phyloP scores from a whole-genome alignment of 2,113 vertebrate genomes.

The Ginglymostoma cirratum region DNA sequence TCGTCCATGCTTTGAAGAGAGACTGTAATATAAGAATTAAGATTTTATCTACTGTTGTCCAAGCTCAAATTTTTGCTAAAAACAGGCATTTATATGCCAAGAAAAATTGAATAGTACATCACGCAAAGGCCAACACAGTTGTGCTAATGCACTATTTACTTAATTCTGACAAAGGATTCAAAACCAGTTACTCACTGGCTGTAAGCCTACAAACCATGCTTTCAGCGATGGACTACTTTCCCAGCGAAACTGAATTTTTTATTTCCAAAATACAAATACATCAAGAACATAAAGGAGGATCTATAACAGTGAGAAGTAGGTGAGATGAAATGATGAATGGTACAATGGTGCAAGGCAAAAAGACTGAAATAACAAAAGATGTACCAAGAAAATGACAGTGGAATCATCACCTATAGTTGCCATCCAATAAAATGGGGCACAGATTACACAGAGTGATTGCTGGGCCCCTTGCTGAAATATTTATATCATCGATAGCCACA shows the following conservation, averaged over 20 bases:
- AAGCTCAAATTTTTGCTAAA: not conserved
- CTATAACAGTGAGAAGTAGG: too few species aligned
- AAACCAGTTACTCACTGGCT: not conserved
- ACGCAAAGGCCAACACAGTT: not conserved
- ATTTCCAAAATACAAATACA: too few species aligned
- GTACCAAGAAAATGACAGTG: too few species aligned
- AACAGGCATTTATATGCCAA: not conserved
- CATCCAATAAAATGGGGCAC: too few species aligned
- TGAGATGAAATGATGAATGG: too few species aligned
- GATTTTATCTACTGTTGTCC: not conserved
- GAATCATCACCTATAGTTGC: too few species aligned
- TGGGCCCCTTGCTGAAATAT: too few species aligned
- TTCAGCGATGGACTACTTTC: not conserved
- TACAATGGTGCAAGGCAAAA: too few species aligned
- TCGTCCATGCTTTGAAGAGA: constrained; percentile 59
- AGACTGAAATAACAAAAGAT: too few species aligned
- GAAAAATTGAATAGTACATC: not conserved
- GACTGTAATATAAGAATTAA: constrained; percentile 15
- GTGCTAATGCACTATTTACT: not conserved
- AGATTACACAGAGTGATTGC: too few species aligned
- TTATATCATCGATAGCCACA: too few species aligned
- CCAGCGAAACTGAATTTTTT: not conserved
- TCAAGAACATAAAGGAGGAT: too few species aligned
- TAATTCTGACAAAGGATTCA: not conserved
- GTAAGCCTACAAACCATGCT: not conserved